Conservation (phyloP, 2,797 vertebrate species). For the Bradypodion pumilum region DNA sequence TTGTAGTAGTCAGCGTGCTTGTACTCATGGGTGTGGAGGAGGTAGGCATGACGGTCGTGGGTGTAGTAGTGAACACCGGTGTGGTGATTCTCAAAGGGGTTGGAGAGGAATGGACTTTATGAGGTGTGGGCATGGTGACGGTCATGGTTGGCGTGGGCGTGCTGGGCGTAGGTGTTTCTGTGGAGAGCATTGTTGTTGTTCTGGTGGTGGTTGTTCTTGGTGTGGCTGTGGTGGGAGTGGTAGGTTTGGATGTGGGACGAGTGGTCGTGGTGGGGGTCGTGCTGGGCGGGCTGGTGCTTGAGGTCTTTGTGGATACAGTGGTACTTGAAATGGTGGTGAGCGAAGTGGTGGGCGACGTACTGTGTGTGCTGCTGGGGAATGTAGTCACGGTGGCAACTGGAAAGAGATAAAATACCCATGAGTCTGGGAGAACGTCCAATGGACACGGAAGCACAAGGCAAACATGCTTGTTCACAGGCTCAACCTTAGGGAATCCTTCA, state of each 20-base stretch:
- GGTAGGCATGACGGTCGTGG: neutral
- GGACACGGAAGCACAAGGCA: rapidly evolving
- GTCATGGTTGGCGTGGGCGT: neutral
- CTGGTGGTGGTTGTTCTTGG: neutral
- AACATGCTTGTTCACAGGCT: too few species aligned
- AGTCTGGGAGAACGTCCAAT: neutral
- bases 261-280: too few species aligned
- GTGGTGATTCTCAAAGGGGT: neutral
- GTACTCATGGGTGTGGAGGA: rapidly evolving
- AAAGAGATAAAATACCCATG: neutral
- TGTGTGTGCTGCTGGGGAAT: neutral
- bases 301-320: neutral
- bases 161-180: neutral
- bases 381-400: neutral
- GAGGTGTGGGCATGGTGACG: too few species aligned
- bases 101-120: rapidly evolving
- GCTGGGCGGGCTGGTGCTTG: neutral
- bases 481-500: neutral
- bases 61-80: neutral
- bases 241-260: neutral
- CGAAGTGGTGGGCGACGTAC: neutral
- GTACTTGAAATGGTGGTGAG: neutral
- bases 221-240: neutral
- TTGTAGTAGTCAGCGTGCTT: neutral
- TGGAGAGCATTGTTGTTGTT: neutral